Evolutionary conservation across 1,140 invertebrate genomes (phyloP), one percentile per base, ranked within the genome.

Genomic region (Hestina assimilis): DNA sequence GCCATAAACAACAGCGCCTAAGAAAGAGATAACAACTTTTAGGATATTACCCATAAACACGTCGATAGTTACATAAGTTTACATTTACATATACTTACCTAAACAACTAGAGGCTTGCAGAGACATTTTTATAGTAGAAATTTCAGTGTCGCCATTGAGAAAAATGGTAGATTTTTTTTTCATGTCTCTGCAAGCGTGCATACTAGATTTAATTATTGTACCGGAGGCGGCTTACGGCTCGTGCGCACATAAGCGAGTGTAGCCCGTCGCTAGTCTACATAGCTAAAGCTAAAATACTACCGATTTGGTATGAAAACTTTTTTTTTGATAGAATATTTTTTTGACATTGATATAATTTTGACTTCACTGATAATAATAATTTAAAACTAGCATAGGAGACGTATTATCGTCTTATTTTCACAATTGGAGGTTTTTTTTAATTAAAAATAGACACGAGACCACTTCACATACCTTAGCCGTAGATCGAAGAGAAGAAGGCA

Each of bases 21-120:
- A 83, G 79, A 84, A 87, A 87, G 83, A 87, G 80, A 78, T 87
- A 87, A 87, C 83, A 87, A 87, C 75, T 67, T 56, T 82, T 80
- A 77, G 69, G 69, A 80, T 80, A 83, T 70, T 79, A 83, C 72
- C 75, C 72, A 82, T 76, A 78, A 78, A 82, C 72, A 75, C 69
- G 75, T 63, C 63, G 66, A 68, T 79, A 73, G 71, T 72, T 47
- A 70, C 52, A 69, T 63, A 74, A 69, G 67, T 78, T 78, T 79
- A 79, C 65, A 79, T 47, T 66, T 73, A 65, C 58, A 69, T 69
- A 64, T 62, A 60, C 66, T 69, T 67, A 72, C 66, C 64, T 79
- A 79, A 53, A 60, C 46, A 48, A 56, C 69, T 71, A 72, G 46
- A 33, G 33, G 63, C 75, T 72, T 72, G 79, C 69, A 33, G 75